Base-by-base conservation (phyloP, 1,140 invertebrate species). In the Aphidius gifuensis region DNA sequence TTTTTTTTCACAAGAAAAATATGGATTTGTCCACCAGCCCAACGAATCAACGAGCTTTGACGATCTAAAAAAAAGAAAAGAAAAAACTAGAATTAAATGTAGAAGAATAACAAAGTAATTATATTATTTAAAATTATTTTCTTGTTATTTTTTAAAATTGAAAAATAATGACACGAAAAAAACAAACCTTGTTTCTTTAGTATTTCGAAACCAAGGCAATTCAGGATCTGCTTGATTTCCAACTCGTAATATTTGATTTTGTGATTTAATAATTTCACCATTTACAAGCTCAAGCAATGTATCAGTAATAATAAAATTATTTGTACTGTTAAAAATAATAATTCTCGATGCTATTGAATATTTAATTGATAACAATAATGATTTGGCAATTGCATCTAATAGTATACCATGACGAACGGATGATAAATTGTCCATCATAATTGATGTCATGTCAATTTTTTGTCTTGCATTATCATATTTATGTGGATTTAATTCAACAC, bases 21-120 rank as follows among this genome's bases (percentile, higher is more conserved):
- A 92, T 5, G 91, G 90, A 66, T 85, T 87, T 8, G 89, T 92
- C 90, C 90, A 93, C 85, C 88, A 89, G 38, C 89, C 89, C 66
- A 84, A 85, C 59, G 86, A 87, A 47, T 85, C 80, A 76, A 89
- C 86, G 76, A 90, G 90, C 77, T 90, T 90, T 6, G 87, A 86
- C 21, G 88, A 89, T 46, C 86, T 82, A 69, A 50, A 66, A 69
- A 71, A 65, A 70, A 16, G 16, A 16, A 16, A 16, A 16, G 16
- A 16, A 32, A 32, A 32, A 32, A 32, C 2, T 32, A 32, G 4
- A 32, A 32, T 32, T 3, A 32, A 2, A 32, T 32, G 4, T 4
- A 32, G 23, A 32, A 32, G 4, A 32, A 32, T 32, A 32, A 32
- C 23, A 32, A 32, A 32, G 23, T 69, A 71, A 67, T 66, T 67